Evolutionary conservation across 2,797 vertebrate species (phyloP), one percentile per base, ranked within the genome.

Genomic region (Clarias platycephalus): DNA sequence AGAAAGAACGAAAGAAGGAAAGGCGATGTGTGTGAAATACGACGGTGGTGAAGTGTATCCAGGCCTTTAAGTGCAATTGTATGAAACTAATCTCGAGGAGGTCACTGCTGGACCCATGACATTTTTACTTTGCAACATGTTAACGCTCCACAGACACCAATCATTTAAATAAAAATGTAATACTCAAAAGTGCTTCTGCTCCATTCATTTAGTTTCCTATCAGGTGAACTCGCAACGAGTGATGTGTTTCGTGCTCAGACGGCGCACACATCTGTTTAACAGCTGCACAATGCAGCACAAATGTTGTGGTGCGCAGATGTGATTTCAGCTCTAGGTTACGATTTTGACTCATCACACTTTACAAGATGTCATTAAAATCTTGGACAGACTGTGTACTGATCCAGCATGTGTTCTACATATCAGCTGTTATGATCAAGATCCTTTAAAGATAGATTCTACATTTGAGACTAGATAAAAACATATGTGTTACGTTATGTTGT

Each of bases 101-200:
- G 85, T 91, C 84, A 87, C 86, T 90, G 88, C 89, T 88, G 89
- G 90, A 89, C 81, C 57, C 83, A 77, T 85, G 87, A 87, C 87
- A 80, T 87, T 87, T 82, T 90, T 90, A 78, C 86, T 90, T 88
- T 89, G 83, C 89, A 79, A 90, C 86, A 88, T 91, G 91, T 90
- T 90, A 90, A 88, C 90, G 89, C 85, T 89, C 89, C 91, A 89
- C 87, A 88, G 83, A 91, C 86, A 86, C 88, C 89, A 89, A 88
- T 88, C 88, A 88, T 89, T 88, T 87, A 90, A 91, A 91, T 91
- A 91, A 91, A 86, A 90, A 90, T 85, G 60, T 88, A 89, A 91
- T 90, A 89, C 83, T 88, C 87, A 66, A 89, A 88, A 49, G 81
- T 75, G 86, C 78, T 85, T 88, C 40, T 79, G 81, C 26, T 67